Evolutionary conservation across 1,140 invertebrate genomes (phyloP), one percentile per base, ranked within the genome.

Genomic region (Dendroctonus valens): DNA sequence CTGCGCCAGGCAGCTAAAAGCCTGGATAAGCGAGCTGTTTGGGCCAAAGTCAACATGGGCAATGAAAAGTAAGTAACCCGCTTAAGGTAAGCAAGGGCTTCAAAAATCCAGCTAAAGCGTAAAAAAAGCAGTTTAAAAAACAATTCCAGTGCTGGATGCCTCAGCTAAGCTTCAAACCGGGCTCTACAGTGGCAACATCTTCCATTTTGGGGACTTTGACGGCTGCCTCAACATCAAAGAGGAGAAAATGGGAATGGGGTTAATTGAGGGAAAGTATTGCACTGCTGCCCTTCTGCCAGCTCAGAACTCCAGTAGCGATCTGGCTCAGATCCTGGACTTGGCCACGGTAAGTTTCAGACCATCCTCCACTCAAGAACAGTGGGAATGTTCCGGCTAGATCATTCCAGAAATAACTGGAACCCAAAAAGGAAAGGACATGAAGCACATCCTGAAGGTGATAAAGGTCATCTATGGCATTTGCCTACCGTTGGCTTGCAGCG

Each of bases 191-290:
- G 68, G 68, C 11, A 70, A 70, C 54, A 54, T 69, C 7, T 44
- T 66, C 39, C 50, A 68, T 11, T 62, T 68, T 9, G 73, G 73
- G 9, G 72, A 72, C 60, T 74, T 54, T 53, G 73, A 74, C 41
- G 46, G 72, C 50, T 74, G 73, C 50, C 40, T 74, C 8, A 53
- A 40, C 4, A 65, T 73, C n/a, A 39, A 51, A 5, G 55, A 49
- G 44, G 44, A 53, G 14, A 63, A 63, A 48, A 26, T n/a, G 5
- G 50, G 60, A 9, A 50, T 54, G 9, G 53, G 59, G 5, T 39
- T 59, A 9, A 72, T 74, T 46, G 26, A 67, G 41, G 73, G 73
- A 8, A 68, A 73, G 54, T 74, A 74, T 41, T 74, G 73, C 59
- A 70, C 63, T 7, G 67, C 69, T 8, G n/a, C 62, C 15, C 3